Base-by-base conservation (phyloP, 1,140 invertebrate genomes). In the Chrysopa pallens region DNA sequence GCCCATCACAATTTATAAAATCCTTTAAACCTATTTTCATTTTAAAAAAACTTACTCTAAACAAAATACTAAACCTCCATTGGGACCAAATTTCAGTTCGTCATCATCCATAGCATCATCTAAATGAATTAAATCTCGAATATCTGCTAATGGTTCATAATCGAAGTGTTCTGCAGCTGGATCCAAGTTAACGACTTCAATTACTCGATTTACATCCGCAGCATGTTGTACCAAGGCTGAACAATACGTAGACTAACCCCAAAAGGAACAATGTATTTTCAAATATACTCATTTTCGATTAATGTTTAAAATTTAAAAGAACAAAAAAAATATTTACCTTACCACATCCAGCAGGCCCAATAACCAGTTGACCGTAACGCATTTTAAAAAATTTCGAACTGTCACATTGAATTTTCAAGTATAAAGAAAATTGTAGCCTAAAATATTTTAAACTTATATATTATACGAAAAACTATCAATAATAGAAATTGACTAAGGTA, bases 41-140 rank as follows among this genome's bases (percentile, higher is more conserved):
- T n/a, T n/a, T n/a, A n/a, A 31, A 44, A 17, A 48, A 41, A 74
- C 74, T 70, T 68, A 87, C 80, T 98, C 90, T 68, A 98, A 82
- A 63, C 94, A 98, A 64, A 91, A 98, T 1, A 98, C 72, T 1
- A 99, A 73, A 4, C 88, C 94, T 36, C 95, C 95, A 69, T 99
- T 99, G 0, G 94, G 95, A 6, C 95, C 95, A 69, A 91, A 91
- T 51, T 82, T 74, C n/a, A 98, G 59, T 46, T 91, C 81, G 46
- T 90, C 81, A 67, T 95, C 91, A 63, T 96, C 89, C 89, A 96
- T 95, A 1, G 84, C 86, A 74, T 98, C 94, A 53, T 96, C 88
- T 0, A 98, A 64, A 47, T 88, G 78, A 55, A 98, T 96, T 27
- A 98, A 63, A 51, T 98, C 91, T 50, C 91, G 64, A 42, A 98